Evolutionary conservation across 2,113 vertebrate genomes (phyloP), one percentile per base, ranked within the genome.

Genomic region (Hydropotes inermis): DNA sequence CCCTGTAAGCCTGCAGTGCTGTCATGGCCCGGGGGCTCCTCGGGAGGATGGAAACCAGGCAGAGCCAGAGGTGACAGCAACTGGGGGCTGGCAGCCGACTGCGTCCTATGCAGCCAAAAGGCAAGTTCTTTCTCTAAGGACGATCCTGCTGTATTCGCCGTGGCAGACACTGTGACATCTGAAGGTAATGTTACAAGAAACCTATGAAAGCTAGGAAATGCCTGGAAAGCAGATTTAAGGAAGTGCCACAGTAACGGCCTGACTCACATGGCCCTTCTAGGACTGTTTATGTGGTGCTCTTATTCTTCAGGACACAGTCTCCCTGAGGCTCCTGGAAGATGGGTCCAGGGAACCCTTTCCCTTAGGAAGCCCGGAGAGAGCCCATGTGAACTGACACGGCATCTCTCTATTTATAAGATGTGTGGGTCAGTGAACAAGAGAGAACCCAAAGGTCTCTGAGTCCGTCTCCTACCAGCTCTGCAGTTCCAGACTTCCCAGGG

Each of bases 141-240:
- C 15, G 28, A 30, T 14, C 64, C 54, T 13, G n/a, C n/a, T 54
- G 13, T 60, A 6, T n/a, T n/a, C n/a, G n/a, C n/a, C n/a, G n/a
- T n/a, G n/a, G 67, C 67, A 87, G 50, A 78, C 82, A 57, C 86
- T 19, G 54, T 50, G 83, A 86, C 82, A 90, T 85, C 81, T 74
- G 91, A 54, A 87, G 91, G 78, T 19, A 83, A 89, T 82, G 86
- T 74, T 89, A 33, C 17, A 70, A 57, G 74, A 82, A 76, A 92
- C 27, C 23, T 74, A 8, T 28, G 36, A 79, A 52, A 74, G 79
- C 11, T 9, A 39, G 82, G 17, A 94, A 94, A 86, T 5, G 39
- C 39, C 12, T 64, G 25, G 92, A 96, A 95, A 95, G 33, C 39
- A 89, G 54, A 89, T 91, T 91, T 82, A 89, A 55, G 61, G 55